phyloP scores from a whole-genome alignment of 2,797 vertebrate genomes.

The Pachyuromys duprasi region DNA sequence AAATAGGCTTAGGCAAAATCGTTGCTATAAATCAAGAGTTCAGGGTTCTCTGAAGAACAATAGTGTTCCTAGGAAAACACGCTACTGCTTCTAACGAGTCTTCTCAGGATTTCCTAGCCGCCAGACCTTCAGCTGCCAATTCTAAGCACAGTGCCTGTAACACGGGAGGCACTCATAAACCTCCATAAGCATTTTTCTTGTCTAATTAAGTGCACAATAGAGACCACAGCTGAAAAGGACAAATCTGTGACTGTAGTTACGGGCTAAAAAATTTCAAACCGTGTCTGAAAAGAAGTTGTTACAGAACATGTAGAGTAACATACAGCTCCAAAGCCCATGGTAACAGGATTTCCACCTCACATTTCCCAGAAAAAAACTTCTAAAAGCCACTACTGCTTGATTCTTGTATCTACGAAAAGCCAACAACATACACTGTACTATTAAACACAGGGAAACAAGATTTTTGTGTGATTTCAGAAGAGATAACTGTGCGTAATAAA shows the following conservation, averaged over 20 bases:
- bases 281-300: constrained; percentile 33
- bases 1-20: constrained; percentile 6
- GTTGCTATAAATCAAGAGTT: neutral
- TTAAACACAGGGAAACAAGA: constrained; percentile 31
- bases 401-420: neutral
- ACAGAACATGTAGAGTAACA: constrained; percentile 39
- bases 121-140: neutral
- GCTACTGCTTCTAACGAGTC: neutral
- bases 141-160: neutral
- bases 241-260: constrained; percentile 42
- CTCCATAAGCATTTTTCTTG: neutral
- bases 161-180: neutral
- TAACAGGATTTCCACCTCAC: neutral
- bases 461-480: constrained; percentile 54
- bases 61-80: neutral
- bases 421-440: neutral
- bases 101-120: constrained; percentile 16
- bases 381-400: neutral
- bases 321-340: constrained; percentile 34
- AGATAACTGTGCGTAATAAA: constrained; percentile 15
- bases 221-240: neutral
- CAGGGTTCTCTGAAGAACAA: neutral
- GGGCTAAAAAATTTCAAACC: constrained; percentile 34
- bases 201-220: neutral
- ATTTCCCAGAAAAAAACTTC: constrained; percentile 29